These are phyloP conservation scores for Eueremaeus valkanovi DNA, from an alignment of 2,888 invertebrate species.

Conservation along the genomic window DNA sequence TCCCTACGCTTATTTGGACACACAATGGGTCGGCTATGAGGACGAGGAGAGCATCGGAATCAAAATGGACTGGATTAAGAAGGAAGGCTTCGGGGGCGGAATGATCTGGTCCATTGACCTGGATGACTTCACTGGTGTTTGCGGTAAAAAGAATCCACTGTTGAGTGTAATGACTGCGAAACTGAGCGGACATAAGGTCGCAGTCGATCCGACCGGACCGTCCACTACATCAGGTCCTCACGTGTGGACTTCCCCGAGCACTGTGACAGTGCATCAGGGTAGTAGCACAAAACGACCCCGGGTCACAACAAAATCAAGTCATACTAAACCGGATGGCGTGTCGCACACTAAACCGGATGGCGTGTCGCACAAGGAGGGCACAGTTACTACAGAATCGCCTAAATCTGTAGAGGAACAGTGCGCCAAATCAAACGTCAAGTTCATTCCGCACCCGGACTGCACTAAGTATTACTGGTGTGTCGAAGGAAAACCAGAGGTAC, in stretches of 20 bases:
- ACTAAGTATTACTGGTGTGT: conserved; percentile 78
- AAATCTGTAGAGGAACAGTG: neutral
- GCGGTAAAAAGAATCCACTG: conserved; percentile 56
- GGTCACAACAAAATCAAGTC: conserved; percentile 41
- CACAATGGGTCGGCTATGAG: conserved; percentile 47
- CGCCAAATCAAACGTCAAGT: neutral
- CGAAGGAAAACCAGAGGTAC: conserved; percentile 68
- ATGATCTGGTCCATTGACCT: conserved; percentile 91
- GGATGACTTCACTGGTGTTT: conserved; percentile 82
- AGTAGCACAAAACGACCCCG: too few species aligned
- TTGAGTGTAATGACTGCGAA: conserved; percentile 67
- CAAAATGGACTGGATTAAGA: conserved; percentile 59
- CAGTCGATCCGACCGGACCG: conserved; percentile 55
- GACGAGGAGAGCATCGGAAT: conserved; percentile 43
- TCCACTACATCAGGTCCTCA: conserved; percentile 57
- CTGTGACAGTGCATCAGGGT: too few species aligned
- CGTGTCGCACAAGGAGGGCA: conserved; percentile 40
- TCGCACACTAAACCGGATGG: neutral
- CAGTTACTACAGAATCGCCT: neutral
- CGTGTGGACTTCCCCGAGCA: too few species aligned
- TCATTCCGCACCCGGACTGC: conserved; percentile 42
- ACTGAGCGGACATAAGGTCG: conserved; percentile 71
- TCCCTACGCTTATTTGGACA: conserved; percentile 48
- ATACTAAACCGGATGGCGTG: conserved; percentile 48
- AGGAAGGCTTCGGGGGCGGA: conserved; percentile 76